Conservation (phyloP, 1,140 invertebrate species). For the Drosophila arizonae region DNA sequence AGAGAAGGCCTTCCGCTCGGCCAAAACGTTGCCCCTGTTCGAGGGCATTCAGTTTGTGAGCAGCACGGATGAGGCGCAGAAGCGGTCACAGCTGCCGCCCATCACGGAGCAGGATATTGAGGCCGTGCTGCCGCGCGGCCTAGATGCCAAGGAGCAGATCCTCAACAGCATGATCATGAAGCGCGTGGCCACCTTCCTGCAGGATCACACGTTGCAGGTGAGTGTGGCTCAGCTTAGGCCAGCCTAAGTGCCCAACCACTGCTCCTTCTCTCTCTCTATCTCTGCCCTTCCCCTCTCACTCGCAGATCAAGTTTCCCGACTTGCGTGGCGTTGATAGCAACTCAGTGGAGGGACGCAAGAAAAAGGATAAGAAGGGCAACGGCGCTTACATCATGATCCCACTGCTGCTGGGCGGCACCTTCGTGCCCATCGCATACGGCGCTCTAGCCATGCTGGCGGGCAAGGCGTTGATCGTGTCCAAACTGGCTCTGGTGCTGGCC, state of each 20-base stretch:
- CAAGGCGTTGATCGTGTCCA: conserved; percentile 92
- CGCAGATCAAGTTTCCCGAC: conserved; percentile 71
- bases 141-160: conserved; percentile 88
- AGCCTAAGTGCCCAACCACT: too few relatives aligned
- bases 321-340: conserved; percentile 45
- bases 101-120: conserved; percentile 85
- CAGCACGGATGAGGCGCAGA: conserved; percentile 69
- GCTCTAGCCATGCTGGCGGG: conserved; percentile 91
- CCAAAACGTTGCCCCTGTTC: conserved; percentile 86
- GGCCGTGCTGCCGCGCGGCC: conserved; percentile 87
- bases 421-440: conserved; percentile 90
- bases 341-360: conserved; percentile 71
- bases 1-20: conserved; percentile 87
- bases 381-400: conserved; percentile 89
- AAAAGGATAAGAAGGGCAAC: conserved; percentile 87
- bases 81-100: conserved; percentile 57
- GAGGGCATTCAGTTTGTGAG: conserved; percentile 88
- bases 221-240: conserved; percentile 9
- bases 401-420: conserved; percentile 89
- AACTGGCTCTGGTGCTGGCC: conserved; percentile 90
- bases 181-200: conserved; percentile 88
- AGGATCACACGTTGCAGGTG: conserved; percentile 90
- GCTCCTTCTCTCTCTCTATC: background rate
- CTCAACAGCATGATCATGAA: conserved; percentile 89
- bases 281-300: background rate